Evolutionary conservation across 2,888 invertebrate species (phyloP).

Genomic region (Drosophila eohydei): DNA sequence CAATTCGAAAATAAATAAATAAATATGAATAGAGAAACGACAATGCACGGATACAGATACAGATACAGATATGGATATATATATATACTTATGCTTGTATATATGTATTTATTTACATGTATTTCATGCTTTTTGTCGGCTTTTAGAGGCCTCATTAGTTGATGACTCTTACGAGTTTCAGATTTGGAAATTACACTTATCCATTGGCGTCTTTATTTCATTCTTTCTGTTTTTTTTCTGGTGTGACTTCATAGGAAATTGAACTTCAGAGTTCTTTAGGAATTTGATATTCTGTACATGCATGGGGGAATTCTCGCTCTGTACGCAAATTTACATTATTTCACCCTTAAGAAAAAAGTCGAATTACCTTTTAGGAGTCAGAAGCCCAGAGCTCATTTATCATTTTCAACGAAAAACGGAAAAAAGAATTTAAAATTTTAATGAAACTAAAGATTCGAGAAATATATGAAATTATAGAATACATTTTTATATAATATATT

Average conservation of each 20-base stretch:
- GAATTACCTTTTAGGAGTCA: neutral
- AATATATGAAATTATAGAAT: neutral
- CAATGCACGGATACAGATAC: constrained; percentile 27
- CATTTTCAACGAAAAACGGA: neutral
- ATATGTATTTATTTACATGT: constrained; percentile 21
- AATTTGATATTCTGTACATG: constrained; percentile 54
- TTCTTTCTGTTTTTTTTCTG: neutral
- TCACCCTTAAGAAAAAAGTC: constrained; percentile 2
- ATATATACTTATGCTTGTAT: constrained; percentile 2
- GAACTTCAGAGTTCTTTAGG: constrained; percentile 26
- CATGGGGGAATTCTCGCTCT: constrained; percentile 30
- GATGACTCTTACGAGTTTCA: constrained; percentile 50
- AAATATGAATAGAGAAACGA: constrained; percentile 37
- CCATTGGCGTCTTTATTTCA: constrained; percentile 1
- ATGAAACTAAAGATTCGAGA: neutral
- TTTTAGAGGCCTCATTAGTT: constrained; percentile 67
- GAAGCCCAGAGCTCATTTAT: constrained; percentile 9
- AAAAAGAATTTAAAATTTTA: neutral
- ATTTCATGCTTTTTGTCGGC: constrained; percentile 51
- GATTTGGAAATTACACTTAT: constrained; percentile 70
- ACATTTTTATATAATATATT: neutral
- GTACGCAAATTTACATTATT: constrained; percentile 13
- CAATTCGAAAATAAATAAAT: constrained; percentile 75
- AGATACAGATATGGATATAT: constrained; percentile 16
- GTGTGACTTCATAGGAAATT: constrained; percentile 60